Conservation (phyloP, 2,113 vertebrate genomes). For the Propithecus coquereli region DNA sequence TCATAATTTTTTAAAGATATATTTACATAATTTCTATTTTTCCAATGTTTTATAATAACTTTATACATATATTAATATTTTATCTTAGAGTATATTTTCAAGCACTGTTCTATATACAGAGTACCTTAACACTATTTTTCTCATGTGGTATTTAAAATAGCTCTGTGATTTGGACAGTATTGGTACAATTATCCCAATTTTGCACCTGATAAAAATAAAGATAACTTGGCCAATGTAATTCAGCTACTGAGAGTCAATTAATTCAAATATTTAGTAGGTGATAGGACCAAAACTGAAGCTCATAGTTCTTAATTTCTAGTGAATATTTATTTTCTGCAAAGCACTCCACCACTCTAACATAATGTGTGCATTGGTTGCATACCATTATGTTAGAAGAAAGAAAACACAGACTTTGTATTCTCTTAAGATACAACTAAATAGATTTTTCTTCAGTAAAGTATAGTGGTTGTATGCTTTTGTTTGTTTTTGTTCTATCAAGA, state of each 20-base stretch:
- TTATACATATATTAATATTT: background rate
- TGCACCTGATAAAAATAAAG: background rate
- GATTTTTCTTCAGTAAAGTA: background rate
- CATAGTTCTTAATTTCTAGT: background rate
- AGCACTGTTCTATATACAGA: background rate
- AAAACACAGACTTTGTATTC: background rate
- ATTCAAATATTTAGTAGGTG: background rate
- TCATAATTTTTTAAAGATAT: background rate
- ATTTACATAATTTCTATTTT: background rate
- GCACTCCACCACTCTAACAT: background rate
- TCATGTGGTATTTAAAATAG: background rate
- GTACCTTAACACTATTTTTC: background rate
- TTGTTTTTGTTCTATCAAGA: background rate
- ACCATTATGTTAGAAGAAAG: background rate
- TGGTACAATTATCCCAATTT: background rate
- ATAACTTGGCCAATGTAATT: background rate
- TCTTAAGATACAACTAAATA: background rate
- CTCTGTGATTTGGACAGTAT: background rate
- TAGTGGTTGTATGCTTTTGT: background rate
- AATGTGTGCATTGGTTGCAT: background rate
- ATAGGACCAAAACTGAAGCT: background rate
- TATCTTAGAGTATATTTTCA: background rate
- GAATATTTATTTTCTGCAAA: background rate
- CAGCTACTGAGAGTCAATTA: background rate
- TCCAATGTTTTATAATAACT: background rate